phyloP scores from a whole-genome alignment of 2,113 vertebrate species.

The Mola mola region DNA sequence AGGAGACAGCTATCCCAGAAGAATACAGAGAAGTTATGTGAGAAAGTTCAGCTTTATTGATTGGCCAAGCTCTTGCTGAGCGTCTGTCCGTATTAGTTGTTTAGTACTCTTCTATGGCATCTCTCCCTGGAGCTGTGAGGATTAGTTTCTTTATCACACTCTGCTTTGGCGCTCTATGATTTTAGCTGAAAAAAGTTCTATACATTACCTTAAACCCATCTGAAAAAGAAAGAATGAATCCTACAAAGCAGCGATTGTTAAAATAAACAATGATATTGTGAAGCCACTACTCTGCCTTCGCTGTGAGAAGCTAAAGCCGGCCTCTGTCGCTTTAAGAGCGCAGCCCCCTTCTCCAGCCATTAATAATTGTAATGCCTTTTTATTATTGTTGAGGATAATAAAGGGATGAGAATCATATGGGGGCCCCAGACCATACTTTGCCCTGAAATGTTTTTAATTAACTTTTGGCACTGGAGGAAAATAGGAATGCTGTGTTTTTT shows the following conservation, averaged over 20 bases:
- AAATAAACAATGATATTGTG: conserved; percentile 11
- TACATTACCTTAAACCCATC: neutral
- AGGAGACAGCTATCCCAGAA: conserved; percentile 25
- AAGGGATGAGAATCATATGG: conserved; percentile 79
- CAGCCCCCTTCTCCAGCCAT: conserved; percentile 38
- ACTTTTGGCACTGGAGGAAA: conserved; percentile 80
- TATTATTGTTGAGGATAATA: conserved; percentile 89
- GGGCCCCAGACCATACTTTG: conserved; percentile 83
- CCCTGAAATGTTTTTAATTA: conserved; percentile 71
- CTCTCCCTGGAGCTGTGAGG: no score
- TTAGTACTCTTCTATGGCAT: neutral
- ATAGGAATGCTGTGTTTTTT: conserved; percentile 89
- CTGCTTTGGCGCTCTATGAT: no score
- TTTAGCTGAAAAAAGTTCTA: no score
- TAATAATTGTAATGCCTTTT: conserved; percentile 86
- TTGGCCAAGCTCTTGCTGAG: conserved; percentile 8
- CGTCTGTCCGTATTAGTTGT: neutral
- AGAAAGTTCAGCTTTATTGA: conserved; percentile 47
- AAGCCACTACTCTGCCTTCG: conserved; percentile 27
- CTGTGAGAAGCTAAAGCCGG: conserved; percentile 24
- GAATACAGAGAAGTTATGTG: conserved; percentile 45
- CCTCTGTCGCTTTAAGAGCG: conserved; percentile 57
- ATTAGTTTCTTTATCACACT: no score
- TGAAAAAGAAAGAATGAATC: conserved; percentile 29
- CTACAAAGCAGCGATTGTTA: conserved; percentile 23